Conservation (phyloP, 2,797 vertebrate genomes). For the Spinus olivaceus region DNA sequence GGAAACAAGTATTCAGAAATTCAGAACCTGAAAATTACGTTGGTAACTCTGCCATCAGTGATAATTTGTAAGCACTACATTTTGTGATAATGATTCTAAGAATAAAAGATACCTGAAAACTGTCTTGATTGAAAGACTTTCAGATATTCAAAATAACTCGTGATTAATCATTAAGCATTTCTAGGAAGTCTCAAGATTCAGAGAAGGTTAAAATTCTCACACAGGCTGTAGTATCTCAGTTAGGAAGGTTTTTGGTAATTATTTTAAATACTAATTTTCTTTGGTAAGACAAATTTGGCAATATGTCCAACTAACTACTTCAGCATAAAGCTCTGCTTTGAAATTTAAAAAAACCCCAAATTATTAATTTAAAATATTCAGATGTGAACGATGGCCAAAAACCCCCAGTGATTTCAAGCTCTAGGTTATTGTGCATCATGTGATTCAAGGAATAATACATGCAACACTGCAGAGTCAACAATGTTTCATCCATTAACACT, state of each 20-base stretch:
- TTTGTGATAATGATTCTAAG: neutral
- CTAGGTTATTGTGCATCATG: neutral
- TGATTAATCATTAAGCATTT: neutral
- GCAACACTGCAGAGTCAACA: neutral
- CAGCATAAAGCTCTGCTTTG: neutral
- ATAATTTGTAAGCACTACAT: neutral
- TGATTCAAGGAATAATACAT: neutral
- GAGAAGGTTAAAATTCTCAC: neutral
- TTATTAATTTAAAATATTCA: neutral
- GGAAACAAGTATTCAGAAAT: neutral
- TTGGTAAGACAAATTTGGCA: neutral
- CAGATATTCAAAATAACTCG: neutral
- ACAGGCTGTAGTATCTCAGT: neutral
- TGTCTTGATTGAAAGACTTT: neutral
- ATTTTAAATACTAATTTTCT: neutral
- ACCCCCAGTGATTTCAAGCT: neutral
- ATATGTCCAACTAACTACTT: neutral
- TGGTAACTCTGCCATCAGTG: neutral
- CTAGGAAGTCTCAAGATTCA: neutral
- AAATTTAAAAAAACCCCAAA: neutral
- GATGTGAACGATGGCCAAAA: neutral
- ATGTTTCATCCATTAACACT: conserved; percentile 8
- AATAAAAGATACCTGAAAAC: neutral
- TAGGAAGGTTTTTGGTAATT: neutral
- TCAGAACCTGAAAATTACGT: neutral